These are phyloP conservation scores for Coreoperca whiteheadi DNA, from an alignment of 2,113 vertebrate species.

Conservation along the genomic window DNA sequence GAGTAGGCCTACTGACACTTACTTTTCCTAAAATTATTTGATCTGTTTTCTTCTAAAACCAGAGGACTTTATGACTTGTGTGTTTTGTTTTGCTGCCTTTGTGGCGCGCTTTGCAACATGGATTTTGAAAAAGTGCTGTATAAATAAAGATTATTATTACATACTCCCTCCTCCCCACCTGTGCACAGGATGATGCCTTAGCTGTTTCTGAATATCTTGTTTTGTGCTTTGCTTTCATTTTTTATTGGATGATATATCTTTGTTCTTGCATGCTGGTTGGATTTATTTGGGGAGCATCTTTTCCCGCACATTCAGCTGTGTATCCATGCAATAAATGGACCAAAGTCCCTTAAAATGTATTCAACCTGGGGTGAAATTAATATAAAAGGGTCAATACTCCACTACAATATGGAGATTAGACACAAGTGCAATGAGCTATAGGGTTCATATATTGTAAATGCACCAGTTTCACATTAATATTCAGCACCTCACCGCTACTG, in stretches of 20 bases:
- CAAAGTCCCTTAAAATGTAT: not conserved
- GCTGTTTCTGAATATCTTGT: not conserved
- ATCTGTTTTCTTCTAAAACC: no score
- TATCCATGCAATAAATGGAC: not conserved
- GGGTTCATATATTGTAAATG: not conserved
- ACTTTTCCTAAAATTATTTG: no score
- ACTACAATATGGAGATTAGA: not conserved
- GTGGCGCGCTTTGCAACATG: no score
- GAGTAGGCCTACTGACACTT: no score
- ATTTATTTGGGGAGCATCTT: not conserved
- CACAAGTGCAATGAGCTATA: not conserved
- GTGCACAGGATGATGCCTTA: not conserved
- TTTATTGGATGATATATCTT: not conserved
- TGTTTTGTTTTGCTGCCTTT: no score
- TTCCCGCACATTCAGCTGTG: not conserved
- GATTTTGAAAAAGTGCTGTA: no score
- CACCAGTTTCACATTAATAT: constrained; percentile 5
- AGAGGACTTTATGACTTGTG: no score
- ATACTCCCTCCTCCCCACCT: not conserved
- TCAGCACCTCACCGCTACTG: not conserved
- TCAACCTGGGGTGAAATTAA: not conserved
- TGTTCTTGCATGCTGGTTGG: not conserved
- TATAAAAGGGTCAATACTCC: not conserved
- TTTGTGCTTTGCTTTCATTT: not conserved
- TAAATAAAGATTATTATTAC: no score